phyloP scores from a whole-genome alignment of 2,797 vertebrate genomes.

The Poeciliopsis presidionis region DNA sequence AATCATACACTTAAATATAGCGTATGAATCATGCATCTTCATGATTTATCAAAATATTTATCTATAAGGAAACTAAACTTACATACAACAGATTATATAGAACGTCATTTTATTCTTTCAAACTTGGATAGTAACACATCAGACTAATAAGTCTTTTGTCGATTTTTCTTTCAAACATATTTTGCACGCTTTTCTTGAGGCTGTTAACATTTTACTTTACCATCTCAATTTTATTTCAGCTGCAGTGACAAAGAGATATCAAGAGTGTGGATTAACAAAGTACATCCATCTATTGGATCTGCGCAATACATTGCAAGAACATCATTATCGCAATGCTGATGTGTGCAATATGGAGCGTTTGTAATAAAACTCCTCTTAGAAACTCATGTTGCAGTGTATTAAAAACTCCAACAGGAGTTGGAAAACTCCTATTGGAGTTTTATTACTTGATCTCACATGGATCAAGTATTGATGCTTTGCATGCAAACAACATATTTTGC shows the following conservation, averaged over 20 bases:
- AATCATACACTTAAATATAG: too few species aligned
- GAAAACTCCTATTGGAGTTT: not conserved
- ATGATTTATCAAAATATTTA: not conserved
- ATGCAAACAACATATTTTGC: not conserved
- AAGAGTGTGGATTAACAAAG: not conserved
- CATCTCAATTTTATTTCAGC: not conserved
- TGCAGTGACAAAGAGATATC: not conserved
- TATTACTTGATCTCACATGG: not conserved
- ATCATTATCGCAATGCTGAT: not conserved
- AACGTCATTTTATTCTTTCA: not conserved
- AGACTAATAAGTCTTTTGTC: not conserved
- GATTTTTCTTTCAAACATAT: not conserved
- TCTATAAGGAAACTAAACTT: not conserved
- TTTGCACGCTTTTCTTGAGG: not conserved
- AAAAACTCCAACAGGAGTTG: too few species aligned
- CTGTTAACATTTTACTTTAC: not conserved
- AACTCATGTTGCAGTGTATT: too few species aligned
- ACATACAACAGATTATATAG: not conserved
- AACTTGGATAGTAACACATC: not conserved
- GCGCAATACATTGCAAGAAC: not conserved
- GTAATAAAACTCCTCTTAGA: not conserved
- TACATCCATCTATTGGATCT: not conserved
- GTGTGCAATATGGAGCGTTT: not conserved
- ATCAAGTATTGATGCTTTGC: not conserved
- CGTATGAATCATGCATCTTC: not conserved